A percentile compares a stretch with the other conserved stretches of the same genome.
These are phyloP conservation scores for Rhynchomys soricoides DNA, from an alignment of 2,113 vertebrate genomes.

Conservation along the genomic window DNA sequence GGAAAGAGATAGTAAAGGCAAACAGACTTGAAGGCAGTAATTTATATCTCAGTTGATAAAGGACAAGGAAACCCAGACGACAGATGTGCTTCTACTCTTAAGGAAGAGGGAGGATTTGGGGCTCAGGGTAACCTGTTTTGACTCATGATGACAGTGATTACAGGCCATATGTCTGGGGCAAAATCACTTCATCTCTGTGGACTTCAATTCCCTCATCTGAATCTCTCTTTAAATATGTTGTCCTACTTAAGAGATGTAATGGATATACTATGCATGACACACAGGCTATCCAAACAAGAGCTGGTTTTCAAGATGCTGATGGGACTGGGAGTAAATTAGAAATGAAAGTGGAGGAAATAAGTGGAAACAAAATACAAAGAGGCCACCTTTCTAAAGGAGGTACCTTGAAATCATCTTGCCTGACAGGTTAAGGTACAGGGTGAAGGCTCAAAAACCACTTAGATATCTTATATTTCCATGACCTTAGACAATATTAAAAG, in stretches of 20 bases:
- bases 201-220: not conserved
- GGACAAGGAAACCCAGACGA: constrained; percentile 36
- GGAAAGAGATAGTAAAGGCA: not conserved
- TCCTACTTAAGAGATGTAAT: not conserved
- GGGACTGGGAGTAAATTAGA: constrained; percentile 1
- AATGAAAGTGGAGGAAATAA: constrained; percentile 46
- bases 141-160: constrained; percentile 8
- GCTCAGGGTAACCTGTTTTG: not conserved
- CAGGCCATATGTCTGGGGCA: not conserved
- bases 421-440: not conserved
- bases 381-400: constrained; percentile 49
- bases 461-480: constrained; percentile 75
- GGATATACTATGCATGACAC: not conserved
- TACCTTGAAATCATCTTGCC: constrained; percentile 29
- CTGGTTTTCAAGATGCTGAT: not conserved
- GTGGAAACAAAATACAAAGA: constrained; percentile 56
- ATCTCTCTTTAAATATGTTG: not conserved
- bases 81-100: not conserved
- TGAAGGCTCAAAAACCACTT: constrained; percentile 44
- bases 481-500: constrained; percentile 68
- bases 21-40: not conserved
- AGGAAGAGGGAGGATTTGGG: not conserved
- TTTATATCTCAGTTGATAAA: not conserved
- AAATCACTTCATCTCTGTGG: not conserved
- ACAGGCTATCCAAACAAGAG: not conserved